Evolutionary conservation across 2,113 vertebrate genomes (phyloP).

Genomic region (Lagopus leucura): DNA sequence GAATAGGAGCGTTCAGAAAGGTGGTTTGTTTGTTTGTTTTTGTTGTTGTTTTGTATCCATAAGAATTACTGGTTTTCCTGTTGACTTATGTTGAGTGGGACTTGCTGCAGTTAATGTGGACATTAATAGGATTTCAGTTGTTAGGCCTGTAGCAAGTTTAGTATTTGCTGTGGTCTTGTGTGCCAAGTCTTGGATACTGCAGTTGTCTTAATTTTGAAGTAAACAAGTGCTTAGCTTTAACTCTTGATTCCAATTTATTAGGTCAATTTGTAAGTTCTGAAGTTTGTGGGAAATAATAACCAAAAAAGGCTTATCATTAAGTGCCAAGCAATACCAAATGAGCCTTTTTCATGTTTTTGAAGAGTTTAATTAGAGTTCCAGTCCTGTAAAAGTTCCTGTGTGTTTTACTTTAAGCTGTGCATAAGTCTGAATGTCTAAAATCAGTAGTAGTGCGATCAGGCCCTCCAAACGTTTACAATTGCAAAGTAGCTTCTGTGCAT

Average conservation of each 20-base stretch:
- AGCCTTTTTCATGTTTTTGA: background rate
- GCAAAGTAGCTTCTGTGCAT: background rate
- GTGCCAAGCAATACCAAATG: background rate
- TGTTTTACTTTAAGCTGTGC: background rate
- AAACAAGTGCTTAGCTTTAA: background rate
- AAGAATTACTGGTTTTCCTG: background rate
- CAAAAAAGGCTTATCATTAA: background rate
- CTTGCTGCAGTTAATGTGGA: background rate
- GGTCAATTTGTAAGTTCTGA: background rate
- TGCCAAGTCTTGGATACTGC: background rate
- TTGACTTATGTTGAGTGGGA: background rate
- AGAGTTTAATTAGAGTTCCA: background rate
- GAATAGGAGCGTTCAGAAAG: background rate
- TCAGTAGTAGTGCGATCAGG: background rate
- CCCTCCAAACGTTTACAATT: background rate
- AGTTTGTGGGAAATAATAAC: background rate
- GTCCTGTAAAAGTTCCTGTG: background rate
- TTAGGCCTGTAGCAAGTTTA: background rate
- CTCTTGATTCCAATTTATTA: background rate
- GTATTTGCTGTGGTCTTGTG: fast-evolving
- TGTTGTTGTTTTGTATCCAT: fast-evolving
- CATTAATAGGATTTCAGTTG: background rate
- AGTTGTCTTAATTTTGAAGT: background rate
- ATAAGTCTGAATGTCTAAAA: background rate
- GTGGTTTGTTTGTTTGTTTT: background rate